Base-by-base conservation (phyloP, 1,140 invertebrate genomes). In the Bombus picipes region DNA sequence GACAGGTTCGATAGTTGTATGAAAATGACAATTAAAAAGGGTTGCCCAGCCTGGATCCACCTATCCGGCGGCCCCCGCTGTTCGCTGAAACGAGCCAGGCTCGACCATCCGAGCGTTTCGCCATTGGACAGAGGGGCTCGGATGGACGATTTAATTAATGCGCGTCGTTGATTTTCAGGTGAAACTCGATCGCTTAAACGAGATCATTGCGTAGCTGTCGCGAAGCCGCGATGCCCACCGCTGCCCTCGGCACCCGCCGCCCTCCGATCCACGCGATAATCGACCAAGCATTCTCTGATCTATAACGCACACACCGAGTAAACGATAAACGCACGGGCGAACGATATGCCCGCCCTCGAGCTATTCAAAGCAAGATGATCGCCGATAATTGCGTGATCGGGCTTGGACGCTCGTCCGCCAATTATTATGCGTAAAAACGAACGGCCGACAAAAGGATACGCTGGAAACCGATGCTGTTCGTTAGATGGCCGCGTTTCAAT, bases 1-100 rank as follows among this genome's bases (percentile, higher is more conserved):
- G 32, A 57, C 73, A 34, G 10, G 34, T 77, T 76, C 62, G 68
- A 87, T 77, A 43, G 82, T 57, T 71, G 68, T 79, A 79, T 66
- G 72, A 75, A 82, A 74, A 86, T 83, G 89, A 88, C 82, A 75
- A 90, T 90, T 90, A 89, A 90, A 90, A 89, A 85, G 85, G 74
- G 66, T 86, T 25, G 37, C 0, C 4, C 32, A 25, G 32, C 1
- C 75, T 62, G 53, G 39, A 22, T 15, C 32, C 78, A 28, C 4
- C 71, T 34, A 32, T 68, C 22, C 18, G 47, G 37, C 85, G 73
- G n/a, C 37, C 37, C 13, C 37, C 47, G 47, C 47, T 53, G 88
- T 79, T 85, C n/a, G 25, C 34, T 78, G n/a, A n/a, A 72, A 41
- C 74, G 47, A 34, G 15, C 18, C 43, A 53, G 47, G n/a, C 43